Base-by-base conservation (phyloP, 2,113 vertebrate species). In the Macaca mulatta region DNA sequence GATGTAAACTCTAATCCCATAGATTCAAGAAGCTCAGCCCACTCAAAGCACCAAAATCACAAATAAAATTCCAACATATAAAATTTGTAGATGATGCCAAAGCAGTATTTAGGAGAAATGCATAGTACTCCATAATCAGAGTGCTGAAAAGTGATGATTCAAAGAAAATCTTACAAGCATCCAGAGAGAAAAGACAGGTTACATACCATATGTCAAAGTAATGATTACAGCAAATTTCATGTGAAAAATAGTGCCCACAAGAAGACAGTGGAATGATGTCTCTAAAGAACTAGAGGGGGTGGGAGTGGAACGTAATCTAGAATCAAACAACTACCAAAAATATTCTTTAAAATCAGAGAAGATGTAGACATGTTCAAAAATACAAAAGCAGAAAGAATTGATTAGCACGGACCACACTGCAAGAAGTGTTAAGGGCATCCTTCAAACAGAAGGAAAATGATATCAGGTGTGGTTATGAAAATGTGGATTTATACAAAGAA, bases 401-500 rank as follows among this genome's bases (percentile, higher is more conserved):
- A 13, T 10, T 32, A 67, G 57, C 35, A 12, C 0, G 40, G 25
- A 67, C 2, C 16, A 30, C 18, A 8, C 12, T 77, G 8, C 8
- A 18, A 4, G 8, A 35, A 35, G 77, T 43, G 27, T 23, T 40
- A 40, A 77, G 11, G 20, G 25, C 9, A 12, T 22, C 25, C 25
- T 50, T 48, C 32, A 50, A 6, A 13, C 6, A 32, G 43, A 75
- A n/a, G 18, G 32, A 35, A 84, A 92, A 57, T 74, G 4, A 1
- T 16, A 50, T 14, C 30, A 9, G 35, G 43, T 64, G 17, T 61
- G 18, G 32, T 3, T 38, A 5, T 17, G 43, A 43, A 93, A 61
- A 92, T 38, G 50, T 6, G 35, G 25, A 40, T 11, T 27, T 77
- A 40, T 52, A 32, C 8, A 50, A 8, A 8, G 43, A 1, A 77